phyloP scores from a whole-genome alignment of 2,888 invertebrate genomes.

The Pelosia muscerda region DNA sequence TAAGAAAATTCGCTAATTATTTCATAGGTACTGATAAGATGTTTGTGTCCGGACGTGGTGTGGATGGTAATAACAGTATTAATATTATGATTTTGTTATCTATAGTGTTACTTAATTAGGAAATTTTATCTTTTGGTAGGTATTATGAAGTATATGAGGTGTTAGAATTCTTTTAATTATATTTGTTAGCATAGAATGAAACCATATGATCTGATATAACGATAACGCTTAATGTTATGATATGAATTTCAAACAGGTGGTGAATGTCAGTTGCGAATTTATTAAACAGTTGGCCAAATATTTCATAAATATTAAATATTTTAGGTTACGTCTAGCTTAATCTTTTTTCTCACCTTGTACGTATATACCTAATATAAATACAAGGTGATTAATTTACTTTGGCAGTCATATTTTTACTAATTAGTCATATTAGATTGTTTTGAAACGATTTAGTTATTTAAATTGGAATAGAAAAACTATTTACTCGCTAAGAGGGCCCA shows the following conservation, averaged over 20 bases:
- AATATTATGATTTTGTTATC: background rate
- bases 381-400: background rate
- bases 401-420: slow-evolving; percentile 9
- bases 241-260: slow-evolving; percentile 17
- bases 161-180: slow-evolving; percentile 10
- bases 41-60: background rate
- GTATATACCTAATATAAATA: background rate
- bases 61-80: background rate
- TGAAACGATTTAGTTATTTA: background rate
- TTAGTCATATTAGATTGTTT: background rate
- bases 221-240: slow-evolving; percentile 19
- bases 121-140: slow-evolving; percentile 5
- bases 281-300: slow-evolving; percentile 23
- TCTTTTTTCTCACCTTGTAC: slow-evolving; percentile 10
- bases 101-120: background rate
- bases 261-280: slow-evolving; percentile 19
- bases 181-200: slow-evolving; percentile 17
- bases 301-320: slow-evolving; percentile 12
- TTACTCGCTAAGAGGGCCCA: background rate
- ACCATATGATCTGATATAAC: slow-evolving; percentile 16
- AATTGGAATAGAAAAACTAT: background rate
- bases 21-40: slow-evolving; percentile 3
- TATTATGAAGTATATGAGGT: background rate
- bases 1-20: background rate
- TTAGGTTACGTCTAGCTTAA: slow-evolving; percentile 12